Evolutionary conservation across 30 jellyfish, hydroid and myxozoan species (phyloP).

Genomic region (Mastigias papua): DNA sequence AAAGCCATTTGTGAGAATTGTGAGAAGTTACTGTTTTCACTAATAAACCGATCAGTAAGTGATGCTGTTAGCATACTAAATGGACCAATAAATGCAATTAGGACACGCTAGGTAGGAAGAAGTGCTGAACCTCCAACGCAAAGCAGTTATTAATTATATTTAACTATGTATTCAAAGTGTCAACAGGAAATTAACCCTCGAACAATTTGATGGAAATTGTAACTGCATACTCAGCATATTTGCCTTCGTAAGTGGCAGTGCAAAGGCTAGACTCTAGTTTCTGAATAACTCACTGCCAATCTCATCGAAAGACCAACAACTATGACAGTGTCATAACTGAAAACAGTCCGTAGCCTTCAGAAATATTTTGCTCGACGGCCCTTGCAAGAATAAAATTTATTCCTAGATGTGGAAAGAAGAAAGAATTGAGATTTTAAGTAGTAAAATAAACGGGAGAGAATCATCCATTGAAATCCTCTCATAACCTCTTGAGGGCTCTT

Average conservation of each 20-base stretch:
- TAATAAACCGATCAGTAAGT: neutral
- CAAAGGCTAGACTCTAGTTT: neutral
- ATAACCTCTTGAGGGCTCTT: neutral
- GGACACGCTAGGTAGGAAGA: neutral
- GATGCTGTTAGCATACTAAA: neutral
- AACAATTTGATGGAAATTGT: neutral
- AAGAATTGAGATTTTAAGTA: too few relatives aligned
- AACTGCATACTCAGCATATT: neutral
- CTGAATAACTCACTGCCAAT: neutral
- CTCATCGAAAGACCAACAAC: too few relatives aligned
- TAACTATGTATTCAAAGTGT: neutral
- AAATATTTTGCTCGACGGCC: too few relatives aligned
- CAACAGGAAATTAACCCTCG: neutral
- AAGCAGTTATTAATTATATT: neutral
- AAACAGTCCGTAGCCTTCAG: too few relatives aligned
- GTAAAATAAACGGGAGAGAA: too few relatives aligned
- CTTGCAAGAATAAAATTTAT: too few relatives aligned
- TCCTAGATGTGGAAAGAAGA: too few relatives aligned
- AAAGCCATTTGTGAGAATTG: neutral
- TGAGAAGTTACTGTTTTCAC: neutral
- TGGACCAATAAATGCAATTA: slow-evolving; percentile 1
- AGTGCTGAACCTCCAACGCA: slow-evolving; percentile 9
- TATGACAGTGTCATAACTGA: too few relatives aligned
- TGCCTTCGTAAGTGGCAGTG: neutral
- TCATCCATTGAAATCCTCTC: too few relatives aligned